Conservation (phyloP, 1,140 invertebrate species). For the Ostrea edulis region DNA sequence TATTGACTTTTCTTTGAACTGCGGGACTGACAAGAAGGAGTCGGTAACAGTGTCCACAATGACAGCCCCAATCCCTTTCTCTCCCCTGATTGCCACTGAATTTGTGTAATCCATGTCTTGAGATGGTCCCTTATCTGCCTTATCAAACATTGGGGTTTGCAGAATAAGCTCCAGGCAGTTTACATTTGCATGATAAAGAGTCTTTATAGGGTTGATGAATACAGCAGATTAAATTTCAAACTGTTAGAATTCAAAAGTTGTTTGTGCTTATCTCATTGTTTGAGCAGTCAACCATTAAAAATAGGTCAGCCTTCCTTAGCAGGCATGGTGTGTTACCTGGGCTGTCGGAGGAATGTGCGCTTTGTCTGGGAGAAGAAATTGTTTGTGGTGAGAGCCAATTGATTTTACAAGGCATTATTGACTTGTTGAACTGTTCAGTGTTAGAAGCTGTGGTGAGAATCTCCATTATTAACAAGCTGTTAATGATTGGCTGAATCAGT, state of each 20-base stretch:
- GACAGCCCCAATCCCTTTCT: neutral
- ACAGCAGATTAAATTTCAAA: slow-evolving; percentile 47
- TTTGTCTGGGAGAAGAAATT: neutral
- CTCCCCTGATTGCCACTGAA: neutral
- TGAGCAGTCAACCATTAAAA: slow-evolving; percentile 37
- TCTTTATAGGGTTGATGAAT: slow-evolving; percentile 48
- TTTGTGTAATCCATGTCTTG: slow-evolving; percentile 1
- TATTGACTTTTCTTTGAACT: too few species aligned
- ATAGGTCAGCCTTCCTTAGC: neutral
- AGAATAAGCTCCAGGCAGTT: slow-evolving; percentile 49
- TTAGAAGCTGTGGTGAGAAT: neutral
- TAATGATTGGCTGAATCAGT: slow-evolving; percentile 1
- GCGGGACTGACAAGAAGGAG: too few species aligned
- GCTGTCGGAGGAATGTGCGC: neutral
- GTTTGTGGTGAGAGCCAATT: neutral
- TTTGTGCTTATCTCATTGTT: slow-evolving; percentile 29
- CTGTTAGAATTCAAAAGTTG: slow-evolving; percentile 45
- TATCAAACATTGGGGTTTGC: slow-evolving; percentile 19
- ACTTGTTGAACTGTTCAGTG: slow-evolving; percentile 19
- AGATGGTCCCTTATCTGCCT: slow-evolving; percentile 42
- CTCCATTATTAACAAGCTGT: neutral
- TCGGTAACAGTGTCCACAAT: too few species aligned
- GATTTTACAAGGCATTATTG: neutral
- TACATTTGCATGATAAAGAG: slow-evolving; percentile 54
- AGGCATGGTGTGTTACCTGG: neutral